phyloP scores from a whole-genome alignment of 2,113 vertebrate genomes.

The Alligator mississippiensis region DNA sequence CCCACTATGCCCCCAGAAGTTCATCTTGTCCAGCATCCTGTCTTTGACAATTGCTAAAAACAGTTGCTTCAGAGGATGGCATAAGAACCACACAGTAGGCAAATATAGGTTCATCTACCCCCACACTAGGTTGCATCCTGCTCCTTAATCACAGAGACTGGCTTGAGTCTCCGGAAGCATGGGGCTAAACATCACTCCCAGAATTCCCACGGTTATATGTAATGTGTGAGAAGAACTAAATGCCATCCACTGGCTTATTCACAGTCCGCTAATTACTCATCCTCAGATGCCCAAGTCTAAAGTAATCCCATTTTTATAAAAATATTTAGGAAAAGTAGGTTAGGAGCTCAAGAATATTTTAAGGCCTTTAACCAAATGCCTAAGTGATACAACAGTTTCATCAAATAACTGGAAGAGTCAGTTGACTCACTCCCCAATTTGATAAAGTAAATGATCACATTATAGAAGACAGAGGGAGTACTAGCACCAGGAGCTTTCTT shows the following conservation, averaged over 20 bases:
- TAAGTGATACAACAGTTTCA: neutral
- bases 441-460: neutral
- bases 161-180: neutral
- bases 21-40: neutral
- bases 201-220: neutral
- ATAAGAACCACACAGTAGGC: neutral
- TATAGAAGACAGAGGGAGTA: neutral
- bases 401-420: neutral
- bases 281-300: neutral
- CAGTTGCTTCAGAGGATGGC: neutral
- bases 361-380: neutral
- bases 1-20: neutral
- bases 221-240: neutral
- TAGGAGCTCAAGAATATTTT: neutral
- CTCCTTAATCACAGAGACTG: neutral
- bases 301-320: neutral
- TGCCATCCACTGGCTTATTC: neutral
- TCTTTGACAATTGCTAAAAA: neutral
- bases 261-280: neutral
- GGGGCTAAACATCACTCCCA: neutral
- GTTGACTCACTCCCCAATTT: neutral
- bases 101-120: neutral
- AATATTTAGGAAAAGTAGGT: neutral
- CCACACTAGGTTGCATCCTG: neutral
- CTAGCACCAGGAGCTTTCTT: neutral